Conservation (phyloP, 2,113 vertebrate species). For the Panthera uncia region DNA sequence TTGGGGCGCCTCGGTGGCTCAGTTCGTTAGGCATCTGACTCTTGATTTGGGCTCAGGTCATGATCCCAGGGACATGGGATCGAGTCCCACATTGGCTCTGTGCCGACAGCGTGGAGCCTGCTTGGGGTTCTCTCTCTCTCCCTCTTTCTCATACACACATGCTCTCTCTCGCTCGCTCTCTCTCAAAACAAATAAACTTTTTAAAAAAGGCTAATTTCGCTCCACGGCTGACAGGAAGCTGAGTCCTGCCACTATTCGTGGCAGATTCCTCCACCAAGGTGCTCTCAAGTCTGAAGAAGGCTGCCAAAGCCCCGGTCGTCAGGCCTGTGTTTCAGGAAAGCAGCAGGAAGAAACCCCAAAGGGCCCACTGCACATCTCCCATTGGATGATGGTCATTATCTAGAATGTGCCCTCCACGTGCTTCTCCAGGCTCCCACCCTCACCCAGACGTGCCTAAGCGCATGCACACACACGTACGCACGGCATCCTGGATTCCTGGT, state of each 20-base stretch:
- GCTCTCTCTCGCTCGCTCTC: too few species aligned
- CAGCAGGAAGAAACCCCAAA: neutral
- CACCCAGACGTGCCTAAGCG: neutral
- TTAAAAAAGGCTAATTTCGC: neutral
- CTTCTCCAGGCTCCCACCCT: neutral
- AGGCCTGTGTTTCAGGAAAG: neutral
- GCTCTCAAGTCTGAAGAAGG: neutral
- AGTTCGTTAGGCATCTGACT: too few species aligned
- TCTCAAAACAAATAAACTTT: too few species aligned
- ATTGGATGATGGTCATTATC: rapidly evolving
- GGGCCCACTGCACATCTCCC: neutral
- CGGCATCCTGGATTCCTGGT: neutral
- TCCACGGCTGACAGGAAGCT: neutral
- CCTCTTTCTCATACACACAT: too few species aligned
- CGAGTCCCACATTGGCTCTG: too few species aligned
- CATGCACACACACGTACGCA: rapidly evolving
- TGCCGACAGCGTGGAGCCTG: too few species aligned
- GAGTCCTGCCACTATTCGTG: neutral
- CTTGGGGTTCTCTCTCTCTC: too few species aligned
- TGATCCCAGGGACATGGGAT: too few species aligned
- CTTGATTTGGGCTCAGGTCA: too few species aligned
- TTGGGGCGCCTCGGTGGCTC: too few species aligned
- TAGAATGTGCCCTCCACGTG: rapidly evolving
- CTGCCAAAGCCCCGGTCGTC: neutral
- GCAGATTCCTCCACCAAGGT: neutral